These are phyloP conservation scores for Xenentodon cancila DNA, from an alignment of 2,797 vertebrate genomes.

Conservation along the genomic window DNA sequence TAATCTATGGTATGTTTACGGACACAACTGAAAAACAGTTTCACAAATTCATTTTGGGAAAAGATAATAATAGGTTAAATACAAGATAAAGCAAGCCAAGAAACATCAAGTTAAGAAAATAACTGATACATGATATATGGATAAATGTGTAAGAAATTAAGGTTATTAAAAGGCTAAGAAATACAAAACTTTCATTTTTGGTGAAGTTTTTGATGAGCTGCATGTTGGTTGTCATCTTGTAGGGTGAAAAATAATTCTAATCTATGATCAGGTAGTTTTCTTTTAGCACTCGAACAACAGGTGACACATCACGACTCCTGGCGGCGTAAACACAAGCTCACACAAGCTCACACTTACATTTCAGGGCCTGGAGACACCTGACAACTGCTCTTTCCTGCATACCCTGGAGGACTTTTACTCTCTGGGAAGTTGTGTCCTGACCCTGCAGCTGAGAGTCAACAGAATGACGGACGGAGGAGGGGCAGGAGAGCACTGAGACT, in stretches of 20 bases:
- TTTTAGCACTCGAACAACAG: not conserved
- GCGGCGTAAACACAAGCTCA: not conserved
- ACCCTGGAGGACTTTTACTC: conserved; percentile 49
- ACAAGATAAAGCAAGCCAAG: too few species aligned
- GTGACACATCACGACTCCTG: not conserved
- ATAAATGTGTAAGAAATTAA: too few species aligned
- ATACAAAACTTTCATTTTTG: too few species aligned
- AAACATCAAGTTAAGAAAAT: too few species aligned
- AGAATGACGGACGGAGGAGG: conserved; percentile 15
- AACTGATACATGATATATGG: too few species aligned
- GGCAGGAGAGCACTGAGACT: conserved; percentile 17
- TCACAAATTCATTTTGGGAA: too few species aligned
- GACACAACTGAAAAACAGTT: too few species aligned
- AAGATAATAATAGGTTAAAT: too few species aligned
- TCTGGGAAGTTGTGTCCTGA: conserved; percentile 47
- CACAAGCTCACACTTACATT: not conserved
- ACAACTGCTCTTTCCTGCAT: conserved; percentile 33
- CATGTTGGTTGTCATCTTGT: not conserved
- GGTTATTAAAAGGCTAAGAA: too few species aligned
- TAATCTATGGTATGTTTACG: not conserved
- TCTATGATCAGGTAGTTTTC: not conserved
- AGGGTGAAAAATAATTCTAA: not conserved
- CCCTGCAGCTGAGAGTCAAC: conserved; percentile 44
- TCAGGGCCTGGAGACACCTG: conserved; percentile 10
- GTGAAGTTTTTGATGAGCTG: too few species aligned